Evolutionary conservation across 2,797 vertebrate species (phyloP).

Genomic region (Enteromius argenteus): DNA sequence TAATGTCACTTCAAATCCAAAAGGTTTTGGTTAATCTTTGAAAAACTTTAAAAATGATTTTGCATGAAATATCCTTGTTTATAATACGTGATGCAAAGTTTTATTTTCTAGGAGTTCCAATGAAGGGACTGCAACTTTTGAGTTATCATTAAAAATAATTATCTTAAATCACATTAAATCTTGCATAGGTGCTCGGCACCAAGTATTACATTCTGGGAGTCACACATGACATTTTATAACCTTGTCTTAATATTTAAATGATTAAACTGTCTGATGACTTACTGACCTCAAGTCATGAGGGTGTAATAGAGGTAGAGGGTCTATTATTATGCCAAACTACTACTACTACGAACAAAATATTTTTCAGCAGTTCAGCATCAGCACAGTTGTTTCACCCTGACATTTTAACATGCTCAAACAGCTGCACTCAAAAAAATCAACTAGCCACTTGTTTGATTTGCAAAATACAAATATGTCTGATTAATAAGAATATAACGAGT

Average conservation of each 20-base stretch:
- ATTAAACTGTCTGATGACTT: background rate
- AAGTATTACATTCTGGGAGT: background rate
- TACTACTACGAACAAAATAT: background rate
- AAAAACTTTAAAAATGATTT: background rate
- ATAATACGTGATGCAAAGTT: background rate
- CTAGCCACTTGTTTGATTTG: background rate
- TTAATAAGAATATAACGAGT: background rate
- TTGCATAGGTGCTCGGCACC: background rate
- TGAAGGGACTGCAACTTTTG: background rate
- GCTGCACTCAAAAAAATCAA: background rate
- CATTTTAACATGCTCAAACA: background rate
- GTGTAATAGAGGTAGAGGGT: background rate
- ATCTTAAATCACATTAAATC: background rate
- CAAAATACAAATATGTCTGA: background rate
- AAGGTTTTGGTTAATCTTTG: background rate
- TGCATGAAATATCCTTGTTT: background rate
- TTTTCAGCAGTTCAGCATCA: background rate
- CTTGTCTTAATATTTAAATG: background rate
- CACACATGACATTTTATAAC: background rate
- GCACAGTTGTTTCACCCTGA: background rate
- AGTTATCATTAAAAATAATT: background rate
- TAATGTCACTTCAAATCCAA: background rate
- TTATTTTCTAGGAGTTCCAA: background rate
- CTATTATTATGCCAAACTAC: background rate
- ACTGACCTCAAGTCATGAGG: background rate